Percentiles rank a stretch among this genome's conserved stretches.
Conservation (phyloP, 2,888 invertebrate genomes). For the Callinectes sapidus region DNA sequence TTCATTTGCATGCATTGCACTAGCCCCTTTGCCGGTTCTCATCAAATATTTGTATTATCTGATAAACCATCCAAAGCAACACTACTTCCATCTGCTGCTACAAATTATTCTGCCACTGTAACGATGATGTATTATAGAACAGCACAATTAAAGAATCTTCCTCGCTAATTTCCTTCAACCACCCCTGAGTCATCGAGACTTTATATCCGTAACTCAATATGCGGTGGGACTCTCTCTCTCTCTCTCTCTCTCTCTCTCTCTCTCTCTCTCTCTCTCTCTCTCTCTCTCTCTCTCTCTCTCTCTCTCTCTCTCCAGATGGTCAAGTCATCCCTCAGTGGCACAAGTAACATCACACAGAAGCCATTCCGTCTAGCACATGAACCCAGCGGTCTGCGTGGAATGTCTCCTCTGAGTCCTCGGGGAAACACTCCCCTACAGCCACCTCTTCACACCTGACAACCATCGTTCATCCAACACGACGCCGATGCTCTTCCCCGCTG, state of each 20-base stretch:
- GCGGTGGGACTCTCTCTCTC: constrained; percentile 23
- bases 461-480: background rate
- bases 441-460: background rate
- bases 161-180: background rate
- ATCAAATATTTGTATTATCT: background rate
- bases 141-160: background rate
- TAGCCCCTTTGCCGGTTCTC: background rate
- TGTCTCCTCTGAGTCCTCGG: background rate
- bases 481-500: background rate
- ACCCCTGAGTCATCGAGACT: too few relatives aligned
- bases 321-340: background rate
- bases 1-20: background rate
- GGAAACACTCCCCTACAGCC: background rate
- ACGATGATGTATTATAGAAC: background rate
- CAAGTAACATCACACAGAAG: background rate
- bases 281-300: constrained; percentile 37
- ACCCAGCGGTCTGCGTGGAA: background rate
- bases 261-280: constrained; percentile 32
- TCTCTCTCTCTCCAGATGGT: constrained; percentile 15
- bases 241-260: constrained; percentile 25
- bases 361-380: background rate
- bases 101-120: background rate
- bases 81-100: background rate
- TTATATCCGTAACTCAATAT: too few relatives aligned
- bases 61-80: background rate